These are phyloP conservation scores for Molanna angustata DNA, from an alignment of 2,888 invertebrate genomes.

Conservation along the genomic window DNA sequence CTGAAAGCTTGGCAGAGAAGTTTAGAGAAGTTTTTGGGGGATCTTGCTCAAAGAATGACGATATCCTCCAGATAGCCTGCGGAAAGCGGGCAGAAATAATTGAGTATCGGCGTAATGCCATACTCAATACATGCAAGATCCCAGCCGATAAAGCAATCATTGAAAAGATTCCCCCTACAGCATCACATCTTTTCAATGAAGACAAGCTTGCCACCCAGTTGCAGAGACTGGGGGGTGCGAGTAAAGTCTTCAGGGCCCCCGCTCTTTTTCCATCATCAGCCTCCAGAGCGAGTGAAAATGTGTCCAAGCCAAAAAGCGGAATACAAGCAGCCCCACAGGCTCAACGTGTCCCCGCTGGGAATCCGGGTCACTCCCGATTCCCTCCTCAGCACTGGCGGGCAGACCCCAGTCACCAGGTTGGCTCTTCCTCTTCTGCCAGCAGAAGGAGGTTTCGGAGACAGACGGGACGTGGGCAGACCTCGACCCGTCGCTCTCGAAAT, in stretches of 20 bases:
- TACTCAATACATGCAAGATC: not conserved
- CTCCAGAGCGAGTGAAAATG: not conserved
- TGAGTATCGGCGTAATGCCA: not conserved
- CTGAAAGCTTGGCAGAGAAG: not conserved
- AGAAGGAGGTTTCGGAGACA: not conserved
- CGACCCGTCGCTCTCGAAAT: too few relatives aligned
- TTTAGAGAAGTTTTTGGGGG: not conserved
- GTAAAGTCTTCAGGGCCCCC: not conserved
- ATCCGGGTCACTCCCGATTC: not conserved
- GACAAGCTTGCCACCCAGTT: not conserved
- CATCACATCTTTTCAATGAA: slow-evolving; percentile 2
- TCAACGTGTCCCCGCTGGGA: not conserved
- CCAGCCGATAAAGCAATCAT: not conserved
- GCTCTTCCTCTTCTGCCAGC: not conserved
- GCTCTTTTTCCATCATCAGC: too few relatives aligned
- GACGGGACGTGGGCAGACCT: slow-evolving; percentile 1
- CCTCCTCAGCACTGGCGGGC: not conserved
- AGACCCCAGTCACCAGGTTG: not conserved
- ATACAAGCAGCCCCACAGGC: not conserved
- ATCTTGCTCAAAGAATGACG: not conserved
- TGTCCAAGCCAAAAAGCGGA: not conserved
- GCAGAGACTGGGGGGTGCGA: not conserved
- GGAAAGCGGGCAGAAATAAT: slow-evolving; percentile 1
- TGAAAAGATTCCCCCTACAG: not conserved
- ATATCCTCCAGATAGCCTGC: slow-evolving; percentile 1